phyloP scores from a whole-genome alignment of 2,888 invertebrate genomes.

The Polietes domitor region DNA sequence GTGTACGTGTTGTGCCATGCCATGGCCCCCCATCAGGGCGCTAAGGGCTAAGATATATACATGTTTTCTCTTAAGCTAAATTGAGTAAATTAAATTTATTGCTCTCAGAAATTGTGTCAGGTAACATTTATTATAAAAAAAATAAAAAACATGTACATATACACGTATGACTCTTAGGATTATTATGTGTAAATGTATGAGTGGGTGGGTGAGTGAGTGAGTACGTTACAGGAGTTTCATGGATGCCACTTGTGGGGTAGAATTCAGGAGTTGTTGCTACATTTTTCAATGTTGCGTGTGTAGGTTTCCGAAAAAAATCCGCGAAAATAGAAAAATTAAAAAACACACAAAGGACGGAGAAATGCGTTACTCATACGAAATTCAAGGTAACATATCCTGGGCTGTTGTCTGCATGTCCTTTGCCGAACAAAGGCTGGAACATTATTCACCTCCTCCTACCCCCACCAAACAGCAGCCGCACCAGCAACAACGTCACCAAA shows the following conservation, averaged over 20 bases:
- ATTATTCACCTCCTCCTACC: slow-evolving; percentile 40
- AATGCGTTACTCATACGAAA: slow-evolving; percentile 40
- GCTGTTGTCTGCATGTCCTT: slow-evolving; percentile 45
- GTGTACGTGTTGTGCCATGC: not conserved
- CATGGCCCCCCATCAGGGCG: too few relatives aligned
- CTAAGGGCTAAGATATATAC: not conserved
- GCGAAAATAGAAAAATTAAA: slow-evolving; percentile 57
- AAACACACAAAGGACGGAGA: slow-evolving; percentile 28
- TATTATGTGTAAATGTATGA: slow-evolving; percentile 10
- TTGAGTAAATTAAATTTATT: slow-evolving; percentile 77
- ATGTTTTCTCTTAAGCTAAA: not conserved
- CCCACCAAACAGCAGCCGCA: slow-evolving; percentile 4
- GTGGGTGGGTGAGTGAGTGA: not conserved
- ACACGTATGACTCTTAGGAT: not conserved
- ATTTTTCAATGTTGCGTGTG: not conserved
- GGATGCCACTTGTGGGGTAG: not conserved
- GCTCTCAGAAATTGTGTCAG: slow-evolving; percentile 65
- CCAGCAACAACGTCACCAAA: not conserved
- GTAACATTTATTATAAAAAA: slow-evolving; percentile 55
- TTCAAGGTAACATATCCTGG: slow-evolving; percentile 2
- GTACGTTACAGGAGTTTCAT: not conserved
- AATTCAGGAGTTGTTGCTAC: not conserved
- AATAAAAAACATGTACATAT: not conserved
- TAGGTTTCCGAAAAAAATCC: not conserved
- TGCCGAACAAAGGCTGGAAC: slow-evolving; percentile 16